Conservation (phyloP, 2,797 vertebrate species). For the Hippoglossus hippoglossus region DNA sequence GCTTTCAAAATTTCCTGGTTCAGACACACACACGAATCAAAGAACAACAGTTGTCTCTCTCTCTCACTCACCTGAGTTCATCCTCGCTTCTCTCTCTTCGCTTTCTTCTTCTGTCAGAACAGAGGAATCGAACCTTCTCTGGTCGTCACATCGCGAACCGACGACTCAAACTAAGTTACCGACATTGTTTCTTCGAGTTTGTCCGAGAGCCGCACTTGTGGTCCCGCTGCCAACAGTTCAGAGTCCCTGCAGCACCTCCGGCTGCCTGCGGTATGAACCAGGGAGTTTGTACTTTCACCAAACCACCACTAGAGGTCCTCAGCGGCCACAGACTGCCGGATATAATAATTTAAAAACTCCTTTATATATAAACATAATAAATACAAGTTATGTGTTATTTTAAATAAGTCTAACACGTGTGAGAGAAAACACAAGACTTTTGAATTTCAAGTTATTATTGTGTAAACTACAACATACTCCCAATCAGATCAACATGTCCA, state of each 20-base stretch:
- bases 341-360: no score
- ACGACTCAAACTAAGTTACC: neutral
- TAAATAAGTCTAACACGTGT: neutral
- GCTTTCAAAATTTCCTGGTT: no score
- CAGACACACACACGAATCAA: neutral
- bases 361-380: no score
- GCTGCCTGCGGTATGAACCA: slow-evolving; percentile 1
- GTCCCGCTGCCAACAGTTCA: neutral
- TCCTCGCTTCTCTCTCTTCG: slow-evolving; percentile 41
- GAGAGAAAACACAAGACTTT: neutral
- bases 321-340: neutral
- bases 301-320: slow-evolving; percentile 57
- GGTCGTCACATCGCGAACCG: neutral
- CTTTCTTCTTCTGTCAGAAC: neutral
- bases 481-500: neutral
- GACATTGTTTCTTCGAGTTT: neutral
- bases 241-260: neutral
- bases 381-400: neutral
- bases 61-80: slow-evolving; percentile 71
- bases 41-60: neutral
- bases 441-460: no score
- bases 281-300: neutral
- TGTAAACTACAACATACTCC: neutral
- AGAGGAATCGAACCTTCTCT: neutral
- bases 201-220: neutral